Percentiles rank a stretch among this genome's conserved stretches.
Conservation (phyloP, 2,797 vertebrate genomes). For the Paedocypris micromegethes region DNA sequence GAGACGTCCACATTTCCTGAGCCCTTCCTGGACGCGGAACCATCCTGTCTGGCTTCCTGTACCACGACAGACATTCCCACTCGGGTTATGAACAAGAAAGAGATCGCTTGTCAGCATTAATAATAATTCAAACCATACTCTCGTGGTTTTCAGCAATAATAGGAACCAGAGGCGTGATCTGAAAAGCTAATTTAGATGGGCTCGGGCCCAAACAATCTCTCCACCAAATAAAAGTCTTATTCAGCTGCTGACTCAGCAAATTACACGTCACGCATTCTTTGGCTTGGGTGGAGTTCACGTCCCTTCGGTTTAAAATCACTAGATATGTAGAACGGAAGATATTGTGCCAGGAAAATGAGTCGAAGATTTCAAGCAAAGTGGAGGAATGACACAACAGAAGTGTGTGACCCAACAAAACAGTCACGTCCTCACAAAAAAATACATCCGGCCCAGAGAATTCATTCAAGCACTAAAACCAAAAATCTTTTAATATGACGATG, state of each 20-base stretch:
- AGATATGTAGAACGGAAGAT: neutral
- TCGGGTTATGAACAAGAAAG: no score
- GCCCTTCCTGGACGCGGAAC: slow-evolving; percentile 50
- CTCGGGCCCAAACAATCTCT: neutral
- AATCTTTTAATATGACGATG: no score
- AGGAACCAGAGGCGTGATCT: neutral
- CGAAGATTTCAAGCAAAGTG: neutral
- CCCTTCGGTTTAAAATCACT: neutral
- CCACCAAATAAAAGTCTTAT: neutral
- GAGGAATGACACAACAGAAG: neutral
- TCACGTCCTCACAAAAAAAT: slow-evolving; percentile 10
- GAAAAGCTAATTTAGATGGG: neutral
- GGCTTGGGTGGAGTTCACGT: neutral
- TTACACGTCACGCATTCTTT: neutral
- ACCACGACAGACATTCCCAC: slow-evolving; percentile 15
- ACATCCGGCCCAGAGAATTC: neutral
- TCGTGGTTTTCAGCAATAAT: neutral
- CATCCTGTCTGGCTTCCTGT: slow-evolving; percentile 45
- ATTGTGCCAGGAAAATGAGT: slow-evolving; percentile 8
- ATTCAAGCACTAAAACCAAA: no score
- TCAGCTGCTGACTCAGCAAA: neutral
- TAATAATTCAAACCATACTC: neutral
- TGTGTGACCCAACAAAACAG: slow-evolving; percentile 7
- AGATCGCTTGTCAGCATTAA: neutral
- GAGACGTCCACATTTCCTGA: slow-evolving; percentile 53